Conservation (phyloP, 2,113 vertebrate genomes). For the Speoplatyrhinus poulsoni region DNA sequence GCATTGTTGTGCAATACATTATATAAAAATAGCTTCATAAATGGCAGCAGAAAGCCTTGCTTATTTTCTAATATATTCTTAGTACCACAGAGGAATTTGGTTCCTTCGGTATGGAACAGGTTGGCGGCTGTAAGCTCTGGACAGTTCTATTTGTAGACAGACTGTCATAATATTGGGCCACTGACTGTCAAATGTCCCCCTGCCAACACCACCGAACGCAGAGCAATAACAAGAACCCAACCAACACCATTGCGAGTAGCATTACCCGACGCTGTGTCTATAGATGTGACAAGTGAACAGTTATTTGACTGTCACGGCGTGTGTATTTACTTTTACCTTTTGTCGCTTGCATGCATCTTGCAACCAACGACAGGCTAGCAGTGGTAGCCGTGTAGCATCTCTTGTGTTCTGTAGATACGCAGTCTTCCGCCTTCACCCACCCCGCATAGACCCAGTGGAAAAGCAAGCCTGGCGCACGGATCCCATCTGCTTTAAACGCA, state of each 20-base stretch:
- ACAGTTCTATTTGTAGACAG: not conserved
- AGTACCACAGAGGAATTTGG: not conserved
- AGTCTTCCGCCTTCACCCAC: constrained; percentile 60
- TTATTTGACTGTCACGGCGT: not conserved
- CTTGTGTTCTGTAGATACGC: constrained; percentile 16
- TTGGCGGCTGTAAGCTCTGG: not conserved
- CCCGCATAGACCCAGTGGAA: constrained; percentile 33
- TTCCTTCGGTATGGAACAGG: not conserved
- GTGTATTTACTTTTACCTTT: constrained; percentile 25
- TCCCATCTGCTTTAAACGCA: constrained; percentile 49
- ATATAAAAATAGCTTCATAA: too few species aligned
- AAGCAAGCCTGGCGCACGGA: constrained; percentile 19
- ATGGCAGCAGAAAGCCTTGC: too few species aligned
- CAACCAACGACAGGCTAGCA: constrained; percentile 22
- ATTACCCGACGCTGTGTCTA: constrained; percentile 14
- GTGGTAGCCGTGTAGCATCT: constrained; percentile 34
- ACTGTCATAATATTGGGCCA: not conserved
- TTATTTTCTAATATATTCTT: too few species aligned
- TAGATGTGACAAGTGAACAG: not conserved
- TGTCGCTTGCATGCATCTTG: constrained; percentile 28
- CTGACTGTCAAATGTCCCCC: too few species aligned
- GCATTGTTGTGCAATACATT: too few species aligned
- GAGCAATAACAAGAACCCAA: not conserved
- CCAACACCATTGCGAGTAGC: constrained; percentile 19
- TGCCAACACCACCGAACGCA: not conserved